These are phyloP conservation scores for Macropis europaea DNA, from an alignment of 2,888 invertebrate species.

Conservation along the genomic window DNA sequence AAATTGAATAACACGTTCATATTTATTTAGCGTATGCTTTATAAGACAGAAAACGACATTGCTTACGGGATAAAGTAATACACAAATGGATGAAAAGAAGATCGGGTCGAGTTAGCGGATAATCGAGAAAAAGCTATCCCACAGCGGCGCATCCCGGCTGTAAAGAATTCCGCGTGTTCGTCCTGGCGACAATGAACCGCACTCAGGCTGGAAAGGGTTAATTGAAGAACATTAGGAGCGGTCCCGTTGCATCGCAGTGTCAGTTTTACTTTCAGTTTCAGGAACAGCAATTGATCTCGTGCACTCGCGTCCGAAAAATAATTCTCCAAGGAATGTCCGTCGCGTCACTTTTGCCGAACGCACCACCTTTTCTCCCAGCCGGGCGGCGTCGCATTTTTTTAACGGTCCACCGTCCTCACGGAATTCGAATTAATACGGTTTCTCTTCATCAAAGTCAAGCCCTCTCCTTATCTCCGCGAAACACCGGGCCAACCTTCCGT, in stretches of 20 bases:
- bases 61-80: too few relatives aligned
- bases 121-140: too few relatives aligned
- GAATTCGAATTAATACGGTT: not conserved
- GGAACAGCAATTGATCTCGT: constrained; percentile 16
- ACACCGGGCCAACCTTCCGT: not conserved
- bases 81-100: too few relatives aligned
- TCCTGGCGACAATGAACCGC: constrained; percentile 4
- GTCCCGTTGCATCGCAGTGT: not conserved
- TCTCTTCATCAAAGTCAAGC: not conserved
- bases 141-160: not conserved
- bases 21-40: too few relatives aligned
- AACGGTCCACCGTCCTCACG: not conserved
- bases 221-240: constrained; percentile 9
- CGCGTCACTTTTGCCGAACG: not conserved
- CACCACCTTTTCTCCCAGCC: not conserved
- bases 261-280: too few relatives aligned
- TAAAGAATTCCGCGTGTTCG: constrained; percentile 8
- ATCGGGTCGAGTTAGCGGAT: too few relatives aligned
- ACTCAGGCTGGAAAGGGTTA: not conserved
- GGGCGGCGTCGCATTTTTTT: not conserved
- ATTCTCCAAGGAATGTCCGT: constrained; percentile 1
- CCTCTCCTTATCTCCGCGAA: not conserved
- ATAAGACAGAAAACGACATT: too few relatives aligned
- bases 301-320: constrained; percentile 8
- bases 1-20: too few relatives aligned